Evolutionary conservation across 2,113 vertebrate species (phyloP).

Genomic region (Rhinolophus sinicus): DNA sequence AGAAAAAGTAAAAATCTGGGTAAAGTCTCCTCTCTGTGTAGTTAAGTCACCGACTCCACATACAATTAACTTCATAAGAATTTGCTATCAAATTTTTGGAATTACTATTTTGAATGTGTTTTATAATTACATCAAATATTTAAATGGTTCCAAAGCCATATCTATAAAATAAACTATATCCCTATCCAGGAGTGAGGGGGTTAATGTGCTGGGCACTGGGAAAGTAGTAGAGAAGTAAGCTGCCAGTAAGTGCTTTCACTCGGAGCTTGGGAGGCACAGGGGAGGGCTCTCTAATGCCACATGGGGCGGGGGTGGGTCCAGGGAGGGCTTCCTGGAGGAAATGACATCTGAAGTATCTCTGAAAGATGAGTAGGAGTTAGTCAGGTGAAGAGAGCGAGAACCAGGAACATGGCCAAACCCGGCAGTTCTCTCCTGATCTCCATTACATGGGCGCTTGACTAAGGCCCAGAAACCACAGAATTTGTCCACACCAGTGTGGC

Average conservation of each 20-base stretch:
- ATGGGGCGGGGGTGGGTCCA: not conserved
- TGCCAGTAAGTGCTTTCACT: not conserved
- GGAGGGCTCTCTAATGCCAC: not conserved
- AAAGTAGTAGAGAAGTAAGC: not conserved
- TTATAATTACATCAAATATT: not conserved
- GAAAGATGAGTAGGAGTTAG: not conserved
- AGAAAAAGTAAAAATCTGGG: not conserved
- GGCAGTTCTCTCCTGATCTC: not conserved
- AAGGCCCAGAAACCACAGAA: not conserved
- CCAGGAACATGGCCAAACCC: not conserved
- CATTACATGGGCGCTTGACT: too few relatives aligned
- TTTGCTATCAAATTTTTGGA: not conserved
- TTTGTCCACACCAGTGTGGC: not conserved
- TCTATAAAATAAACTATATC: not conserved
- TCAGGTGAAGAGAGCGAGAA: not conserved
- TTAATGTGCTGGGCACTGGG: not conserved
- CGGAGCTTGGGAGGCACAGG: not conserved
- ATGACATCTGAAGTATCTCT: not conserved
- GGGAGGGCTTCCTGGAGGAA: not conserved
- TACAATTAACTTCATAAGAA: not conserved
- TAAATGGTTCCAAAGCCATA: not conserved
- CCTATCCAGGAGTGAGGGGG: not conserved
- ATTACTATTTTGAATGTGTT: not conserved
- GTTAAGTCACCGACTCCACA: not conserved
- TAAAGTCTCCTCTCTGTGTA: not conserved